Evolutionary conservation across 2,888 invertebrate species (phyloP), one percentile per base, ranked within the genome.

Genomic region (Gibbula magus): DNA sequence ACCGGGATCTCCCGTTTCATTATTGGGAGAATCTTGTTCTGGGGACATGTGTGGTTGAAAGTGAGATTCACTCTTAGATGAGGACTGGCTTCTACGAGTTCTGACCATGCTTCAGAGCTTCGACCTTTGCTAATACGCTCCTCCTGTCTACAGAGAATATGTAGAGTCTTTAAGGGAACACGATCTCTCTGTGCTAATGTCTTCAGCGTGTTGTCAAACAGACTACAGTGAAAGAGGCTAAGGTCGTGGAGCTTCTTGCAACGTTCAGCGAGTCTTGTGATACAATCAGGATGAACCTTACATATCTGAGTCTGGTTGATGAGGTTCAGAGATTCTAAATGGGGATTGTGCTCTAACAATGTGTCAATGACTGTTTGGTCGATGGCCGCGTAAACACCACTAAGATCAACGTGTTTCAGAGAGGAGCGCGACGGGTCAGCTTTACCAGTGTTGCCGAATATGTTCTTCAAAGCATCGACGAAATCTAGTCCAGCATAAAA

Each of bases 401-500:
- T 88, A 16, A 92, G 81, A 81, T 92, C 91, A 1, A 92, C 87
- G 8, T 85, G 80, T 16, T 81, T 82, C 35, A 91, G 56, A 10
- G 81, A 56, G 29, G 25, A 4, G 16, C 29, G 22, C 4, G 25
- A 16, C 16, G 25, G 18, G 10, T 8, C 25, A 45, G 45, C 1
- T 39, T 79, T 66, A 1, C 82, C 81, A 0, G 75, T 70, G 4
- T 61, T 78, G 7, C 83, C 78, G 82, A 92, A 92, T n/a, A 92
- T 85, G 5, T 79, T 79, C n/a, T 77, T 83, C 7, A 92, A 84
- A 29, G 86, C 85, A 16, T 85, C 83, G 8, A 90, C 79, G 80
- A 92, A 92, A 80, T 92, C 92, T 25, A 84, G 81, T 2, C 92
- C 92, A 53, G 89, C 90, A 84, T 92, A 92, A 80, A 92, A 92